Base-by-base conservation (phyloP, 1,140 invertebrate species). In the Pygmarrhopalites habei region DNA sequence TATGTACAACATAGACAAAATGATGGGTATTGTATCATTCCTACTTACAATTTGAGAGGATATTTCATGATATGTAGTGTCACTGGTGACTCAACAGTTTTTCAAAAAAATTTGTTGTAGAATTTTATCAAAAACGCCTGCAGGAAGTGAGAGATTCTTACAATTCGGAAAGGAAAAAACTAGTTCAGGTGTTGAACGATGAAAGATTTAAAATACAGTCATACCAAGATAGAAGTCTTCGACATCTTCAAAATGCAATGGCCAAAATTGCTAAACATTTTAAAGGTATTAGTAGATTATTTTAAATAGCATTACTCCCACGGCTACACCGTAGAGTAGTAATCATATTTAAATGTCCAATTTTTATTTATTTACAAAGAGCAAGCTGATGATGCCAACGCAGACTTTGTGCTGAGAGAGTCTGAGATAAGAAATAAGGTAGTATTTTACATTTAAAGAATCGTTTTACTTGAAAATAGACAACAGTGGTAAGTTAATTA, bases 1-100 rank as follows among this genome's bases (percentile, higher is more conserved):
- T 39, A 55, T 71, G 35, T 57, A 71, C 26, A 66, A 65, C 47
- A 66, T 71, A 35, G 69, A 71, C 23, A 68, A 64, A 43, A 64
- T 71, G 52, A 56, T 71, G 32, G 66, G 69, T 71, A 53, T 1
- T n/a, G n/a, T n/a, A n/a, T n/a, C n/a, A n/a, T n/a, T n/a, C n/a
- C n/a, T n/a, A n/a, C n/a, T n/a, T n/a, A n/a, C n/a, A n/a, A n/a
- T n/a, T n/a, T n/a, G n/a, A n/a, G n/a, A n/a, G n/a, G n/a, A n/a
- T n/a, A n/a, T n/a, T n/a, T n/a, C n/a, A n/a, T n/a, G n/a, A n/a
- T n/a, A n/a, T n/a, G n/a, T n/a, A n/a, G n/a, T n/a, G n/a, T n/a
- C n/a, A n/a, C n/a, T n/a, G n/a, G n/a, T n/a, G n/a, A n/a, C n/a
- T n/a, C n/a, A n/a, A n/a, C 3, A 41, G 2, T 26, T n/a, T 51